Base-by-base conservation (phyloP, 2,113 vertebrate species). In the Pluvianellus socialis region DNA sequence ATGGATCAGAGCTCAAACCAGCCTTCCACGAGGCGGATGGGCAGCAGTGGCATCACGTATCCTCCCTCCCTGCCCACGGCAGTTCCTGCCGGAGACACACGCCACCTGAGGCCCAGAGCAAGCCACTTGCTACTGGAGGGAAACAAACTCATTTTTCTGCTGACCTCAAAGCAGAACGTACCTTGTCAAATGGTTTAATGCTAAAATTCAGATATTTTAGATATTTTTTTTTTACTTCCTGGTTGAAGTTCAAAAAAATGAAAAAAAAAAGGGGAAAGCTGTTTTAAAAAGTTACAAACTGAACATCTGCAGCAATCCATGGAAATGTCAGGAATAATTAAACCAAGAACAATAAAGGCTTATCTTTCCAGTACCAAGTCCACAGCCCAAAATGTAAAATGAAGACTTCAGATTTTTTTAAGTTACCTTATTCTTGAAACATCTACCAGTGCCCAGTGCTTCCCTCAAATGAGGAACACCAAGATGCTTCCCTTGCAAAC, bases 301-400 rank as follows among this genome's bases (percentile, higher is more conserved):
- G 65, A 92, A 67, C 70, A 84, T 11, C 52, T 95, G 91, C 50
- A 82, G 79, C 66, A 91, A 66, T 45, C 53, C 47, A 33, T 16
- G 38, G 52, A 90, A 92, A 70, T 40, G 40, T 35, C 59, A 90
- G 66, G 55, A 77, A 89, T 76, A 94, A 91, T 85, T 85, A 92
- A 89, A 86, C 35, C 21, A 27, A 61, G 22, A 75, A 53, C 7
- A 15, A 71, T 18, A 73, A 40, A 71, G 79, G 52, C 26, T 92
- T 76, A 61, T 88, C 63, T 86, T 89, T 73, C 79, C 24, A 73
- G 20, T 28, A 80, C 8, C 52, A 86, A 50, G 27, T n/a, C 52
- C 53, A 81, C 0, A 50, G 75, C 0, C 73, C 59, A 87, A 86
- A 90, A 93, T 2, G 32, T 63, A 74, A 62, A 91, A 73, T 7